phyloP scores from a whole-genome alignment of 2,113 vertebrate species.

The Passer domesticus region DNA sequence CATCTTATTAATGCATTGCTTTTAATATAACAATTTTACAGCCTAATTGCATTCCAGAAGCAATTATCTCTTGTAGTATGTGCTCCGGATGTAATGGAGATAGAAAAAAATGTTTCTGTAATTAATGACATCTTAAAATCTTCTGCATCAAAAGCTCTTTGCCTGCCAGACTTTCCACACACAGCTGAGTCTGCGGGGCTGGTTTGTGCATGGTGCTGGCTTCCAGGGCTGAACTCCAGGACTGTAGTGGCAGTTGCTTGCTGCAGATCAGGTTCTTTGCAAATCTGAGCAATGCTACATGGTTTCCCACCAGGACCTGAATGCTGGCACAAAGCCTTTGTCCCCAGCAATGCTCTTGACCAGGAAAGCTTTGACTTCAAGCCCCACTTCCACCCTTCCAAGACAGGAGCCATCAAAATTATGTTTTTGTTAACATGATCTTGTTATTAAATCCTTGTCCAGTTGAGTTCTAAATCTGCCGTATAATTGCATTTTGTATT shows the following conservation, averaged over 20 bases:
- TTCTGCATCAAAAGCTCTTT: background rate
- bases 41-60: background rate
- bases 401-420: background rate
- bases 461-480: background rate
- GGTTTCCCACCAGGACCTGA: background rate
- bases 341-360: background rate
- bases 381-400: background rate
- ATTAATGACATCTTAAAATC: background rate
- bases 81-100: background rate
- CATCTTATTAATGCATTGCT: background rate
- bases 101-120: background rate
- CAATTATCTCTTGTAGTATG: background rate
- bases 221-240: background rate
- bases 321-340: background rate
- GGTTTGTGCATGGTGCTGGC: fast-evolving
- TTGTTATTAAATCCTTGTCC: background rate
- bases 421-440: background rate
- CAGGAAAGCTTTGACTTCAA: background rate
- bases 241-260: fast-evolving
- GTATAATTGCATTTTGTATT: background rate
- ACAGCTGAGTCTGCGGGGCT: background rate
- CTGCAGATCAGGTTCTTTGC: background rate
- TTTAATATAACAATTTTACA: background rate
- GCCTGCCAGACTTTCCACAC: background rate
- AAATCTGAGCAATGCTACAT: background rate